Conservation (phyloP, 2,797 vertebrate species). For the Neoniphon sammara region DNA sequence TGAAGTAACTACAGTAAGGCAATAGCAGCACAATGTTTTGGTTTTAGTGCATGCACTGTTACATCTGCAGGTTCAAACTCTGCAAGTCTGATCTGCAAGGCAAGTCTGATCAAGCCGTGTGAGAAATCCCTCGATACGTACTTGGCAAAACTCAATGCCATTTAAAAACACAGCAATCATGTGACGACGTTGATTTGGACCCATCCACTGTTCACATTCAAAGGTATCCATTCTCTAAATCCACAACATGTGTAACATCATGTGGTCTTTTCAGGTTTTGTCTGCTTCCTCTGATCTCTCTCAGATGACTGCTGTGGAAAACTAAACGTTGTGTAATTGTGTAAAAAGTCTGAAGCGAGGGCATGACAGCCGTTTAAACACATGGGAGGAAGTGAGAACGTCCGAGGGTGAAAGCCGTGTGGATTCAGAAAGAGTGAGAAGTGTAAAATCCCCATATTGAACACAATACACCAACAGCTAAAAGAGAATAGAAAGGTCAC, state of each 20-base stretch:
- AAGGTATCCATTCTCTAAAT: slow-evolving; percentile 7
- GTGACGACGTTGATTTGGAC: slow-evolving; percentile 9
- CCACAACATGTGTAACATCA: neutral
- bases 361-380: neutral
- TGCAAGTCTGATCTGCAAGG: too few species aligned
- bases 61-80: neutral
- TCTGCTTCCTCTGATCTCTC: neutral
- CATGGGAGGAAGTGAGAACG: slow-evolving; percentile 33
- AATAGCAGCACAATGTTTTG: neutral
- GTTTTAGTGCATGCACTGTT: neutral
- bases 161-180: neutral
- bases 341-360: neutral
- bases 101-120: slow-evolving; percentile 55
- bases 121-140: slow-evolving; percentile 19
- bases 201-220: slow-evolving; percentile 5
- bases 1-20: neutral
- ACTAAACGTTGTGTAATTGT: neutral
- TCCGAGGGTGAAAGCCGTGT: neutral
- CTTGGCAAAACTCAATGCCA: neutral
- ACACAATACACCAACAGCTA: slow-evolving; percentile 1
- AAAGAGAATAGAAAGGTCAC: slow-evolving; percentile 20
- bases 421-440: slow-evolving; percentile 4
- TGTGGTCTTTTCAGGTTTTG: neutral
- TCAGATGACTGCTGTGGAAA: neutral
- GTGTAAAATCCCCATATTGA: neutral